phyloP scores from a whole-genome alignment of 2,113 vertebrate species.

The Podilymbus podiceps region DNA sequence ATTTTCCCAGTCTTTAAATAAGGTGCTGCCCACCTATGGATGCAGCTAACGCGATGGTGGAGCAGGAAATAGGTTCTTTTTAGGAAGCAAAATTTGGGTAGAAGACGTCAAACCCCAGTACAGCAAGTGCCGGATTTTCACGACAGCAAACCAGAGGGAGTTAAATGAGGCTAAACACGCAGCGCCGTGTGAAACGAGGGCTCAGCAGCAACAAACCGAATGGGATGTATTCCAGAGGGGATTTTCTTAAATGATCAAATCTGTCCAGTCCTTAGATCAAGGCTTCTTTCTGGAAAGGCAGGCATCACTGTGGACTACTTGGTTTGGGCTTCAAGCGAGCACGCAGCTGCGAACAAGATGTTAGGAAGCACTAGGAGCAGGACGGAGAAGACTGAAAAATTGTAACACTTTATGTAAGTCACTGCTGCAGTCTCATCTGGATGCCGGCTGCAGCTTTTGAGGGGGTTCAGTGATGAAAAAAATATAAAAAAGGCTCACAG shows the following conservation, averaged over 20 bases:
- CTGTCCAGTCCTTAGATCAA: background rate
- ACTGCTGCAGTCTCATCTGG: background rate
- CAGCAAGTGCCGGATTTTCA: background rate
- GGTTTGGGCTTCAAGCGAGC: background rate
- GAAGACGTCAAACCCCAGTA: background rate
- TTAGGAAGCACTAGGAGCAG: background rate
- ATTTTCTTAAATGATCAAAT: background rate
- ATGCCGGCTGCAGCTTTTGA: background rate
- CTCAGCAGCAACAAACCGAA: background rate
- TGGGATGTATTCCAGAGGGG: background rate
- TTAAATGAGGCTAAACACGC: background rate
- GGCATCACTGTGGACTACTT: background rate
- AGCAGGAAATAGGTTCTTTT: background rate
- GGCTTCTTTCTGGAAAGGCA: background rate
- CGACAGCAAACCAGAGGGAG: background rate
- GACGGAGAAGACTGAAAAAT: background rate
- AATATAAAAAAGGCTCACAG: background rate
- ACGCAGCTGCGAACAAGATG: background rate
- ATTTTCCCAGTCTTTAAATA: background rate
- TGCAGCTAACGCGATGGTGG: fast-evolving
- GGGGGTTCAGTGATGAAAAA: background rate
- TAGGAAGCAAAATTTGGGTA: background rate
- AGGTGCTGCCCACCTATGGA: background rate
- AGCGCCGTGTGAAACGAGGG: background rate
- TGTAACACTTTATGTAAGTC: background rate